Evolutionary conservation across 1,140 invertebrate species (phyloP).

Genomic region (Macrobrachium rosenbergii): DNA sequence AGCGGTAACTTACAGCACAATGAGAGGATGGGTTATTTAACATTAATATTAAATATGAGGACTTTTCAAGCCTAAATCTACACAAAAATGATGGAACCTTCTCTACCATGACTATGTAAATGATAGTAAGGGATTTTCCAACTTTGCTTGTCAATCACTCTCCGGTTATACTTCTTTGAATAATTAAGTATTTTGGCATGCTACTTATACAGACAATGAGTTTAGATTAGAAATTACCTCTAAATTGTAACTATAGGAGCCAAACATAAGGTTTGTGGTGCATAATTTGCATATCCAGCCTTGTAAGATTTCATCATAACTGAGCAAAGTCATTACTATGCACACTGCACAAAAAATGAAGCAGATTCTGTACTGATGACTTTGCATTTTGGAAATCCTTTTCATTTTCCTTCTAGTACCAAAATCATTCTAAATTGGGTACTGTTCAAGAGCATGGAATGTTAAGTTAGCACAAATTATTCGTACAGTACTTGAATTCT

Average conservation of each 20-base stretch:
- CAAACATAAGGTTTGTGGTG: too few relatives aligned
- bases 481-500: too few relatives aligned
- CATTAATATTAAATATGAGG: conserved; percentile 36
- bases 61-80: conserved; percentile 35
- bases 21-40: conserved; percentile 60
- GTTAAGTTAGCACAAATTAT: too few relatives aligned
- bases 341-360: too few relatives aligned
- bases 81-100: conserved; percentile 42
- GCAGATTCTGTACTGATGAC: too few relatives aligned
- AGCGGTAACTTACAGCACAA: conserved; percentile 41
- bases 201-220: conserved; percentile 46
- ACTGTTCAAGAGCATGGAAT: too few relatives aligned
- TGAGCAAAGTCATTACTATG: too few relatives aligned
- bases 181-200: conserved; percentile 24
- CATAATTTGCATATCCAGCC: too few relatives aligned
- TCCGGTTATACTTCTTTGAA: conserved; percentile 48
- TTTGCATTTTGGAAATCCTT: too few relatives aligned
- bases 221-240: conserved; percentile 23
- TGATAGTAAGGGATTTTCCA: conserved; percentile 56
- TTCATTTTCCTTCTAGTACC: too few relatives aligned
- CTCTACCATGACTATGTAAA: conserved; percentile 36
- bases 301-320: too few relatives aligned
- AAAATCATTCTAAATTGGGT: too few relatives aligned
- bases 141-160: conserved; percentile 35
- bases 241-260: neutral